These are phyloP conservation scores for Anastatus disparis DNA, from an alignment of 1,140 invertebrate species.

Conservation along the genomic window DNA sequence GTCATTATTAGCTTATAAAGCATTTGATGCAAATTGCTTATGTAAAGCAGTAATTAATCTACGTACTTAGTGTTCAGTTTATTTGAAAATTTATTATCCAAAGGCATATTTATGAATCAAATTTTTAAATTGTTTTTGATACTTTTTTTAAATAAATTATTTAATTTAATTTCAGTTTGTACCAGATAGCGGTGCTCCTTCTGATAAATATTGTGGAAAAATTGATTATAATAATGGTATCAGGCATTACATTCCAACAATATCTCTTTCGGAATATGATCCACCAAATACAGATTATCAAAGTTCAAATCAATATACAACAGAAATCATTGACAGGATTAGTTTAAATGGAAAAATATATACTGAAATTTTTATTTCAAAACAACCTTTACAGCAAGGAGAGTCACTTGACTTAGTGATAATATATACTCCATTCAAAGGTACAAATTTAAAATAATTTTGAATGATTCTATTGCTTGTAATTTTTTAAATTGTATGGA, in stretches of 20 bases:
- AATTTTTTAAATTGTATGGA: too few species aligned
- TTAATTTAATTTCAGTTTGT: conserved; percentile 54
- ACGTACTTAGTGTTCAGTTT: too few species aligned
- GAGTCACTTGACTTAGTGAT: conserved; percentile 52
- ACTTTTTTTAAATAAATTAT: too few species aligned
- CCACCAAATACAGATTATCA: not conserved
- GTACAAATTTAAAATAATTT: conserved; percentile 38
- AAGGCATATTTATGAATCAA: too few species aligned
- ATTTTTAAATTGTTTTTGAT: too few species aligned
- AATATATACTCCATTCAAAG: conserved; percentile 55
- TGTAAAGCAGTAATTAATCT: too few species aligned
- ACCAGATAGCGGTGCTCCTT: conserved; percentile 44
- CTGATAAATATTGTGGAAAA: conserved; percentile 50
- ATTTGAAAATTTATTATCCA: too few species aligned
- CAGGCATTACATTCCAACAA: not conserved
- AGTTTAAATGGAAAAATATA: conserved; percentile 48
- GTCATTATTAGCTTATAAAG: too few species aligned
- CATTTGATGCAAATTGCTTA: too few species aligned
- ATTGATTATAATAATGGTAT: conserved; percentile 39
- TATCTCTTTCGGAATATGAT: not conserved
- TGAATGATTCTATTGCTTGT: too few species aligned
- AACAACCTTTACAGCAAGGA: conserved; percentile 37
- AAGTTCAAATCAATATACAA: not conserved
- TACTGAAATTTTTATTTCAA: conserved; percentile 58
- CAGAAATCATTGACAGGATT: too few species aligned